phyloP scores from a whole-genome alignment of 1,140 invertebrate species.

The Varroa destructor region DNA sequence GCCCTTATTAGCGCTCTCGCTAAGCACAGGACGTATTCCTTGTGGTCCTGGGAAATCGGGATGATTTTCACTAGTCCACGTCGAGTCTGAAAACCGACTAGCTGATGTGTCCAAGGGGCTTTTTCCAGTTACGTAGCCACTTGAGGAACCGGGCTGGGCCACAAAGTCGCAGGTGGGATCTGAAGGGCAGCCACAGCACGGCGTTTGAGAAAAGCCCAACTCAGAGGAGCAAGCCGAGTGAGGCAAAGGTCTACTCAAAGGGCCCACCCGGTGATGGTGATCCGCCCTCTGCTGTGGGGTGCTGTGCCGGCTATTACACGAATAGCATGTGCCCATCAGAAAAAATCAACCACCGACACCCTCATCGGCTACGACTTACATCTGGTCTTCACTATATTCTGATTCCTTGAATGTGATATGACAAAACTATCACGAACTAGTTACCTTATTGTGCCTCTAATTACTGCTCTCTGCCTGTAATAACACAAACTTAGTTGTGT shows the following conservation, averaged over 20 bases:
- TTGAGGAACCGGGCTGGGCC: slow-evolving; percentile 3
- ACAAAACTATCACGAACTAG: no score
- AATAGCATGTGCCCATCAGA: slow-evolving; percentile 28
- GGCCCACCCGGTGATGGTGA: slow-evolving; percentile 13
- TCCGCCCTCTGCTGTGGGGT: slow-evolving; percentile 6
- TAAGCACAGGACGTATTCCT: no score
- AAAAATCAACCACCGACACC: slow-evolving; percentile 1
- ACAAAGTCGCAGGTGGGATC: slow-evolving; percentile 5
- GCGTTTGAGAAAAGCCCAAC: neutral
- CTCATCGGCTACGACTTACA: neutral
- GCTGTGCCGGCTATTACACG: slow-evolving; percentile 27
- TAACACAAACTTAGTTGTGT: no score
- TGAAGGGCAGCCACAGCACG: slow-evolving; percentile 9
- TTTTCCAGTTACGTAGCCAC: slow-evolving; percentile 24
- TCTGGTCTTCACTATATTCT: no score
- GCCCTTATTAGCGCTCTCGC: no score
- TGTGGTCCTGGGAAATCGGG: slow-evolving; percentile 4
- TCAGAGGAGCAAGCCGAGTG: slow-evolving; percentile 10
- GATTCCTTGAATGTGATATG: no score
- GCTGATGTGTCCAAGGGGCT: slow-evolving; percentile 21
- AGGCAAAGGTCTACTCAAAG: neutral
- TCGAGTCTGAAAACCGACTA: slow-evolving; percentile 19
- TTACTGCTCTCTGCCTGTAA: no score
- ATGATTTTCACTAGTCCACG: slow-evolving; percentile 22
- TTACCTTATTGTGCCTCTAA: no score